phyloP scores from a whole-genome alignment of 2,113 vertebrate genomes.

The Brevimyrus niger region DNA sequence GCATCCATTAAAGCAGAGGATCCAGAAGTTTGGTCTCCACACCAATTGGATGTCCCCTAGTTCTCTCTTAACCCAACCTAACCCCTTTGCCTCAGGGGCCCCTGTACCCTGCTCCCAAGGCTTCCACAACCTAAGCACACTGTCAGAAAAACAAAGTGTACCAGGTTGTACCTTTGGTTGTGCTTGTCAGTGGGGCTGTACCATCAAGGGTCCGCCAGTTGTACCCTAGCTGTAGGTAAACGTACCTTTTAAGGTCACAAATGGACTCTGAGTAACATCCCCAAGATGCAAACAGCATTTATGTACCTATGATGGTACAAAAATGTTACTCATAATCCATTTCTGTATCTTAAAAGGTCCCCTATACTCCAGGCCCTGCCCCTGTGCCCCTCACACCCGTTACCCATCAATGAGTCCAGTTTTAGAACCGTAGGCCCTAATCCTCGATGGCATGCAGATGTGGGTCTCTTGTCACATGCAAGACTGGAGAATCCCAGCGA shows the following conservation, averaged over 20 bases:
- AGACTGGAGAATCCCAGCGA: no score
- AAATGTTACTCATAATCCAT: not conserved
- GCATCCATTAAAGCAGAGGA: not conserved
- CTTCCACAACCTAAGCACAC: not conserved
- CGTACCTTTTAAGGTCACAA: not conserved
- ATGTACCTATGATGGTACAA: not conserved
- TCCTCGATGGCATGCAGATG: not conserved
- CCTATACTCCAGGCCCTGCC: not conserved
- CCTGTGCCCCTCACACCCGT: not conserved
- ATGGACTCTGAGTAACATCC: not conserved
- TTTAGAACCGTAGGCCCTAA: not conserved
- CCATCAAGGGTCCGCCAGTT: not conserved
- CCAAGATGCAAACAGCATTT: not conserved
- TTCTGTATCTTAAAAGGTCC: not conserved
- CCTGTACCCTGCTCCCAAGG: not conserved
- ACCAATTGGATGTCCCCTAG: not conserved
- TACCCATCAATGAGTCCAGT: not conserved
- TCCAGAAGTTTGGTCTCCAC: not conserved
- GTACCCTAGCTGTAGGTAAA: not conserved
- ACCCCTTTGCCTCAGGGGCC: not conserved
- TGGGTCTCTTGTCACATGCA: not conserved
- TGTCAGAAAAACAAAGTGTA: not conserved
- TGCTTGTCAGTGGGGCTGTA: not conserved
- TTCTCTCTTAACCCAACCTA: not conserved
- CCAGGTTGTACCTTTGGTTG: not conserved